Evolutionary conservation across 2,113 vertebrate species (phyloP), one percentile per base, ranked within the genome.

Genomic region (Protomyctophum bolini): DNA sequence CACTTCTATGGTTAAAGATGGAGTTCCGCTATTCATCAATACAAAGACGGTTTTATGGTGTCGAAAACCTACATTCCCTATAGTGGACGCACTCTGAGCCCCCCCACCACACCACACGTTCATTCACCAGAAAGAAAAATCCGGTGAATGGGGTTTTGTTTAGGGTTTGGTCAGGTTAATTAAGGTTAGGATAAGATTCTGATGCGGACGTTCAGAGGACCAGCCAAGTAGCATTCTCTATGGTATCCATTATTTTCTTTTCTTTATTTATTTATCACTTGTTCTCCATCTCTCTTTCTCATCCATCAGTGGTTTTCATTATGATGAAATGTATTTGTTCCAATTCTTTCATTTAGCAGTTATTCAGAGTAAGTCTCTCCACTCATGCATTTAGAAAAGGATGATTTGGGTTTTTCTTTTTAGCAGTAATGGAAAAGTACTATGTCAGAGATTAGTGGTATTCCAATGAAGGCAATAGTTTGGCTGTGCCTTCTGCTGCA

Each of bases 401-500:
- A 9, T 72, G 54, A 21, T 7, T 28, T 57, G 10, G 66, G 70
- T 50, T 66, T 75, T 41, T 58, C 63, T 66, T 75, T 21, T 58
- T 66, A 62, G 59, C 58, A 66, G 59, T 66, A 67, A 69, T 50
- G 45, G 4, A 9, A 10, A 41, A 56, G 11, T 14, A 66, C 63
- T 15, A 59, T 70, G 68, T 54, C n/a, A 12, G 4, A 5, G 6
- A 61, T 64, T 10, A 41, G 10, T 21, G 45, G 14, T 45, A 28
- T 60, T 70, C 68, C 65, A 56, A 76, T 69, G 58, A 70, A 66
- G 49, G 50, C 46, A 11, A 49, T 51, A 55, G 55, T 70, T 58
- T 75, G 62, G 12, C 8, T 28, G 67, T 69, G 48, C 73, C 86
- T 83, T 83, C 80, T 81, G 74, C 74, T 65, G 78, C 68, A 88